phyloP scores from a whole-genome alignment of 2,113 vertebrate genomes.

The Galeopterus variegatus region DNA sequence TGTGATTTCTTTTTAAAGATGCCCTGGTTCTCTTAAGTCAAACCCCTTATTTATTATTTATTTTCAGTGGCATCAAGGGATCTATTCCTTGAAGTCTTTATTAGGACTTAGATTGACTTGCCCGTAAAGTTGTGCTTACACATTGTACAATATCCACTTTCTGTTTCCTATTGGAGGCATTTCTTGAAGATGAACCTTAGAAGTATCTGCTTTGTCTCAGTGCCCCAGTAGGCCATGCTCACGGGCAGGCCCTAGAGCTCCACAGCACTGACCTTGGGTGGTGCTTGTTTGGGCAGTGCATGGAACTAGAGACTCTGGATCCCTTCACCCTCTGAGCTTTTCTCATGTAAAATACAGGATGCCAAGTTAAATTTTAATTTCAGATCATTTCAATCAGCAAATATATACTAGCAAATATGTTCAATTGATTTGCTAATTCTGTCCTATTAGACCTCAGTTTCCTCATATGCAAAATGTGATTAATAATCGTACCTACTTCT shows the following conservation, averaged over 20 bases:
- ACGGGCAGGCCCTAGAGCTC: neutral
- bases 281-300: neutral
- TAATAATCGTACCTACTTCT: neutral
- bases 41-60: slow-evolving; percentile 22
- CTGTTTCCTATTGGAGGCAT: slow-evolving; percentile 32
- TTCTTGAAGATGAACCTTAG: slow-evolving; percentile 24
- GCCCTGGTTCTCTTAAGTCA: slow-evolving; percentile 46
- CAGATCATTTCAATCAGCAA: neutral
- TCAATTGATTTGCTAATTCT: neutral
- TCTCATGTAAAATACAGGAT: neutral
- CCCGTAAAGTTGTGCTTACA: slow-evolving; percentile 25
- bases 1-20: slow-evolving; percentile 58
- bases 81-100: slow-evolving; percentile 49
- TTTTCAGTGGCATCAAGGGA: slow-evolving; percentile 45
- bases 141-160: slow-evolving; percentile 15
- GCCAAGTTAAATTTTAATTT: neutral
- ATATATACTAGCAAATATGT: neutral
- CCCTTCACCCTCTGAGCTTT: neutral
- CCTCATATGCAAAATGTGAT: neutral
- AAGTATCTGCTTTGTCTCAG: neutral
- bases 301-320: slow-evolving; percentile 1
- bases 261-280: neutral
- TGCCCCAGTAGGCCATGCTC: accelerated
- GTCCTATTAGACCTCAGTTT: neutral
- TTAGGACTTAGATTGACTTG: slow-evolving; percentile 47